Percentiles rank a stretch among this genome's conserved stretches.
Conservation (phyloP, 2,797 vertebrate species). For the Phrynocephalus forsythii region DNA sequence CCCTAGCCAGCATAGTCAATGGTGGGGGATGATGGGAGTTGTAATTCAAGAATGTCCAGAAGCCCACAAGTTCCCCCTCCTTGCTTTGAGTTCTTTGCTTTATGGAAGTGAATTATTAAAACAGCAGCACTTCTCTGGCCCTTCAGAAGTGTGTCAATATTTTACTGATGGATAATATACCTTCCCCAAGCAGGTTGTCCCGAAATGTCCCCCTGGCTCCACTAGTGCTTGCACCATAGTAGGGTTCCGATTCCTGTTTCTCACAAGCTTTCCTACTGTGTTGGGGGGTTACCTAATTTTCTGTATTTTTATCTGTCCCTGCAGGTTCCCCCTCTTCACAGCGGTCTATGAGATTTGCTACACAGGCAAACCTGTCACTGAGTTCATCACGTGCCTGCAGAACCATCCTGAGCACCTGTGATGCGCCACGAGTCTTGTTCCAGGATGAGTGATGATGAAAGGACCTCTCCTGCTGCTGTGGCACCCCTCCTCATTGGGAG, state of each 20-base stretch:
- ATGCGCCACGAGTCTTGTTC: conserved; percentile 33
- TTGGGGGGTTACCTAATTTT: background rate
- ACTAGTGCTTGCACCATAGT: background rate
- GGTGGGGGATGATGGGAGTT: background rate
- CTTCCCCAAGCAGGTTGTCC: background rate
- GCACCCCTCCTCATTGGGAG: background rate
- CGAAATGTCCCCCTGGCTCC: background rate
- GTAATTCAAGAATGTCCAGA: background rate
- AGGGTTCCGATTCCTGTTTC: background rate
- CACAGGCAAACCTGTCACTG: conserved; percentile 85
- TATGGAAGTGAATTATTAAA: background rate
- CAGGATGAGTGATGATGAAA: background rate
- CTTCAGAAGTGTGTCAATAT: background rate
- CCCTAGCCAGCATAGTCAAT: background rate
- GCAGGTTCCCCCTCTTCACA: conserved; percentile 94
- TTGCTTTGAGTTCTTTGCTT: background rate
- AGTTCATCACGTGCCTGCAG: conserved; percentile 92
- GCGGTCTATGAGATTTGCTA: conserved; percentile 94
- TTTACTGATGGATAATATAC: background rate
- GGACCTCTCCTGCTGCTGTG: conserved; percentile 27
- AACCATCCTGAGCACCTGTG: conserved; percentile 94
- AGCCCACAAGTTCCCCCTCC: background rate
- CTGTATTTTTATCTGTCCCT: background rate
- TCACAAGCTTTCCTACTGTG: background rate
- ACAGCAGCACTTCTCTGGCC: background rate